These are phyloP conservation scores for Oncorhynchus keta DNA, from an alignment of 2,113 vertebrate genomes.

Conservation along the genomic window DNA sequence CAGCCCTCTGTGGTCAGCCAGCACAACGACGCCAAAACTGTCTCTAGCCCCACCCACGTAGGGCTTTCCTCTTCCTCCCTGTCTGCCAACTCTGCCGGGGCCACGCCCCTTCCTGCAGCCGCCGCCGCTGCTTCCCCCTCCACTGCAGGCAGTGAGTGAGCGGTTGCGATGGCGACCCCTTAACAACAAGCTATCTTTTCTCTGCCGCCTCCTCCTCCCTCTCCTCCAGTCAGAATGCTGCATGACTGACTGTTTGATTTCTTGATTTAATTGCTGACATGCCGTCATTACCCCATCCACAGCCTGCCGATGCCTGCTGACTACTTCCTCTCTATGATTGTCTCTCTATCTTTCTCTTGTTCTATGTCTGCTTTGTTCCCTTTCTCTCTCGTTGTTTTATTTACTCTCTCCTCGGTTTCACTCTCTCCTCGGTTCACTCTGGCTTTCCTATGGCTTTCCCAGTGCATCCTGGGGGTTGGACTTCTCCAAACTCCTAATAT, in stretches of 20 bases:
- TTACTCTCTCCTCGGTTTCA: background rate
- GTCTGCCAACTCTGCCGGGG: conserved; percentile 89
- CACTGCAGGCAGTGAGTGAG: conserved; percentile 97
- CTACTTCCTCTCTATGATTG: background rate
- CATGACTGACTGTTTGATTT: background rate
- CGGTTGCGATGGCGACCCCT: conserved; percentile 67
- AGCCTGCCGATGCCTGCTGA: background rate
- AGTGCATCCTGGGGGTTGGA: background rate
- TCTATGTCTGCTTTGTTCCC: background rate
- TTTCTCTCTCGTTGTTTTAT: background rate
- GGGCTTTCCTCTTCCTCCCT: conserved; percentile 89
- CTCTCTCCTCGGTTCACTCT: conserved; percentile 2
- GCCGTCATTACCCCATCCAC: background rate
- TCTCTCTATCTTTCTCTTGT: background rate
- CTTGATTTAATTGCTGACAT: background rate
- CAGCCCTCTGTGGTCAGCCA: conserved; percentile 96
- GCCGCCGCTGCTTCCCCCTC: conserved; percentile 84
- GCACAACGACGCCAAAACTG: conserved; percentile 96
- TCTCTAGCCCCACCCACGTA: conserved; percentile 96
- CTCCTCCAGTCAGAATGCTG: conserved; percentile 15
- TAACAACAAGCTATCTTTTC: conserved; percentile 65
- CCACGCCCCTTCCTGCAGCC: conserved; percentile 77
- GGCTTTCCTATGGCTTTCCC: conserved; percentile 30
- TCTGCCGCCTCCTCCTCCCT: conserved; percentile 16
- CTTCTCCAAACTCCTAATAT: conserved; percentile 6